Percentiles rank a stretch among this genome's conserved stretches.
These are phyloP conservation scores for Coilia nasus DNA, from an alignment of 2,797 vertebrate species.

Conservation along the genomic window DNA sequence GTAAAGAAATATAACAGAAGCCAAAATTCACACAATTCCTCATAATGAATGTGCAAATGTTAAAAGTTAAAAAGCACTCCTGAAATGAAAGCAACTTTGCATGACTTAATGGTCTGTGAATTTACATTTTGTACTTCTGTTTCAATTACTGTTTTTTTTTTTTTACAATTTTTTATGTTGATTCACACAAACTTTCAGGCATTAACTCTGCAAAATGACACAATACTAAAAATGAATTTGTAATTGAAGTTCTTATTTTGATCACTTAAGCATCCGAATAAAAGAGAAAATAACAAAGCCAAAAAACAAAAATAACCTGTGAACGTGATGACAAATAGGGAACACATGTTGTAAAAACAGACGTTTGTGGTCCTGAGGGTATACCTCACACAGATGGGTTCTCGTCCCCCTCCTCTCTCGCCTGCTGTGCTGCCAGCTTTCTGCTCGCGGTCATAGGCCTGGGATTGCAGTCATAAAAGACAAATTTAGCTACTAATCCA, in stretches of 20 bases:
- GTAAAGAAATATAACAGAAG: too few relatives aligned
- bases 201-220: background rate
- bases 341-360: background rate
- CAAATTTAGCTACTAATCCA: background rate
- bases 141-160: background rate
- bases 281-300: too few relatives aligned
- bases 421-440: background rate
- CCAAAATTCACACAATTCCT: background rate
- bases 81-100: background rate
- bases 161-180: too few relatives aligned
- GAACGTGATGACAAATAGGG: background rate
- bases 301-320: background rate
- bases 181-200: background rate
- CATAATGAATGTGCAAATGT: background rate
- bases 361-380: background rate
- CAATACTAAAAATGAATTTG: background rate
- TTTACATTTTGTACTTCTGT: constrained; percentile 2
- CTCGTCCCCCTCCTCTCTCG: background rate
- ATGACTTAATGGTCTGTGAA: background rate
- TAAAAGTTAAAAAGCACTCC: background rate
- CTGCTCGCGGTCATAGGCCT: constrained; percentile 2
- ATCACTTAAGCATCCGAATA: too few relatives aligned
- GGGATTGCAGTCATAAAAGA: background rate
- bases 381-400: background rate
- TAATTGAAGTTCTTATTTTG: too few relatives aligned